Base-by-base conservation (phyloP, 2,888 invertebrate species). In the Lithophane ornitopus region DNA sequence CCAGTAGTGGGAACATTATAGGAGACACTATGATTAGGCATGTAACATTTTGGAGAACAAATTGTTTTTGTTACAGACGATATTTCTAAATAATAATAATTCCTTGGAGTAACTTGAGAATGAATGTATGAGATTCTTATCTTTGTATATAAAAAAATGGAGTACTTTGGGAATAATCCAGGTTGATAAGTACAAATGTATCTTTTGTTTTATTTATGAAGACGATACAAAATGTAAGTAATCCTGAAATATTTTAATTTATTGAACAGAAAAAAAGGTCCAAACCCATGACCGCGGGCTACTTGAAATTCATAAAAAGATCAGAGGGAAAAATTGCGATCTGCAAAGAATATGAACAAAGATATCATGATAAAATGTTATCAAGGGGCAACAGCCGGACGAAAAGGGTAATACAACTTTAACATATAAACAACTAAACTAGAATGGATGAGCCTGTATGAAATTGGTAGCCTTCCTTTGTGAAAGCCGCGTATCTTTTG, bases 401-500 rank as follows among this genome's bases (percentile, higher is more conserved):
- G 89, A 87, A 91, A 92, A 91, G 91, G 90, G 90, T 89, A 90
- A 90, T 89, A 90, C 90, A 89, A 87, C 72, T 91, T 92, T 90
- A 86, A 90, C 90, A 90, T 92, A 93, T 92, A 93, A 94, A 94
- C 92, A 94, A 92, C 91, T 85, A 86, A 92, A 92, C 91, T 91
- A 88, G 89, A 91, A 92, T 87, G 88, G 90, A 94, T 90, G 92
- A 88, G 89, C 88, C 86, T 90, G 90, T 91, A 91, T 90, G 90
- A 90, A 89, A 94, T 94, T 94, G 92, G 90, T 90, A 87, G 89
- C 88, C 90, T 88, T 89, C 88, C 89, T 92, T 92, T 93, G 92
- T 91, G 84, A 84, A 84, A 89, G 87, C 85, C 70, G 80, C 82
- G 89, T 90, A 91, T 92, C 92, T 91, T 94, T 94, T 93, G 91